Conservation (phyloP, 2,797 vertebrate genomes). For the Paguma larvata region DNA sequence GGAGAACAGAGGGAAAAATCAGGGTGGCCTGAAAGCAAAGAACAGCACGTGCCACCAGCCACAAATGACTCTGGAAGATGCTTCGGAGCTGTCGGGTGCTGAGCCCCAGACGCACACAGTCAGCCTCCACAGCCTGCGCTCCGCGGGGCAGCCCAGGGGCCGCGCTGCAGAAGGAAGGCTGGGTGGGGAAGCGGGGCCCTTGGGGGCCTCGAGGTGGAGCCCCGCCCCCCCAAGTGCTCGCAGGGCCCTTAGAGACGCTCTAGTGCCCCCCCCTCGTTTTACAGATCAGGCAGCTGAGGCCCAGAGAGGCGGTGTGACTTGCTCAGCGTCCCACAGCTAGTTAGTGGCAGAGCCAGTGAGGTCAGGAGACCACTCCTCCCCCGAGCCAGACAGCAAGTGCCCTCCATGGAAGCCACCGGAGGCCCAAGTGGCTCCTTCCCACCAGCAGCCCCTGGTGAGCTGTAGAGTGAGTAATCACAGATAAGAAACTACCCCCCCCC, state of each 20-base stretch:
- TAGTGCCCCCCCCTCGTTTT: not conserved
- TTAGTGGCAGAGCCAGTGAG: conserved; percentile 58
- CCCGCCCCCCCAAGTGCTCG: accelerated
- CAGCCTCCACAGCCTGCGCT: accelerated
- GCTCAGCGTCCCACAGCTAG: conserved; percentile 51
- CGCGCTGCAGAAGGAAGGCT: not conserved
- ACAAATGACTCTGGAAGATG: not conserved
- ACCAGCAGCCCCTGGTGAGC: not conserved
- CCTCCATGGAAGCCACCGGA: not conserved
- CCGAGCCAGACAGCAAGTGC: not conserved
- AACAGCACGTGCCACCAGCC: not conserved
- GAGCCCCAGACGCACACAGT: accelerated
- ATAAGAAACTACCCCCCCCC: not conserved
- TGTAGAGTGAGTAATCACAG: not conserved
- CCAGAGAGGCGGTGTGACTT: conserved; percentile 30
- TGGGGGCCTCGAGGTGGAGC: not conserved
- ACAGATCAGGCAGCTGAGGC: conserved; percentile 27
- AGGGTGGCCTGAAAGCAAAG: not conserved
- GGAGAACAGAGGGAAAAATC: not conserved
- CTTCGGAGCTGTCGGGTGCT: accelerated
- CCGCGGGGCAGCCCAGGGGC: not conserved
- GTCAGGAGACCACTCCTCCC: not conserved
- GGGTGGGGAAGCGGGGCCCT: not conserved
- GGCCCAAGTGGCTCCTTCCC: not conserved
- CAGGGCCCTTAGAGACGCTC: not conserved